These are phyloP conservation scores for Condylostylus longicornis DNA, from an alignment of 1,140 invertebrate genomes.

Conservation along the genomic window DNA sequence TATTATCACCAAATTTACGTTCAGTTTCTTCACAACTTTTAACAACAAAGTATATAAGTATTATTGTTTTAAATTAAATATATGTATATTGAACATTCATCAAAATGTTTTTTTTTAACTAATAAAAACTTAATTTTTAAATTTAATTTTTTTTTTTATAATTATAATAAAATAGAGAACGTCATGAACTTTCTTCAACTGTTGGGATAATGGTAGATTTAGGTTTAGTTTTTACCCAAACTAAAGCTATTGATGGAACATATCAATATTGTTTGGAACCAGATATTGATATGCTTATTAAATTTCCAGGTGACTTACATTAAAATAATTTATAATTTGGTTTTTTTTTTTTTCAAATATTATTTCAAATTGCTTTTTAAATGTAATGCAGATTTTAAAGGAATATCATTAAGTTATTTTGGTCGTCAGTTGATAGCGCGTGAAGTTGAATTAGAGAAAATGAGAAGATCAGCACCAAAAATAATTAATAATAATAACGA, in stretches of 20 bases:
- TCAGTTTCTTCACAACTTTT: slow-evolving; percentile 46
- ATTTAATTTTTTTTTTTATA: slow-evolving; percentile 32
- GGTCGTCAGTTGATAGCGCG: slow-evolving; percentile 61
- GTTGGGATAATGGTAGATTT: slow-evolving; percentile 78
- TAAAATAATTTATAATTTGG: neutral
- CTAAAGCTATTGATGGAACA: slow-evolving; percentile 56
- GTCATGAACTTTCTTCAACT: slow-evolving; percentile 49
- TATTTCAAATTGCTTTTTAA: neutral
- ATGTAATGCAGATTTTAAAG: slow-evolving; percentile 13
- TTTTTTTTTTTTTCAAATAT: slow-evolving; percentile 1
- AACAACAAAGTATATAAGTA: slow-evolving; percentile 11
- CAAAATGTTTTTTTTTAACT: slow-evolving; percentile 3
- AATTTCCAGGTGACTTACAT: slow-evolving; percentile 17
- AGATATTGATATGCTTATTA: slow-evolving; percentile 36
- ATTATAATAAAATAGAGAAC: no score
- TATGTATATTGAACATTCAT: neutral
- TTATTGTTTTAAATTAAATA: neutral
- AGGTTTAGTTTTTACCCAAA: slow-evolving; percentile 73
- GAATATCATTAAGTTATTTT: slow-evolving; percentile 38
- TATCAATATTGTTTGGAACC: slow-evolving; percentile 74
- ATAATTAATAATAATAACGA: neutral
- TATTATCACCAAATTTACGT: slow-evolving; percentile 61
- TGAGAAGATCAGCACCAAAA: slow-evolving; percentile 37
- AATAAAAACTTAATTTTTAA: slow-evolving; percentile 3
- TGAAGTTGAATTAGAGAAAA: slow-evolving; percentile 59